Base-by-base conservation (phyloP, 2,888 invertebrate genomes). In the Caenorhabditis sulstoni region DNA sequence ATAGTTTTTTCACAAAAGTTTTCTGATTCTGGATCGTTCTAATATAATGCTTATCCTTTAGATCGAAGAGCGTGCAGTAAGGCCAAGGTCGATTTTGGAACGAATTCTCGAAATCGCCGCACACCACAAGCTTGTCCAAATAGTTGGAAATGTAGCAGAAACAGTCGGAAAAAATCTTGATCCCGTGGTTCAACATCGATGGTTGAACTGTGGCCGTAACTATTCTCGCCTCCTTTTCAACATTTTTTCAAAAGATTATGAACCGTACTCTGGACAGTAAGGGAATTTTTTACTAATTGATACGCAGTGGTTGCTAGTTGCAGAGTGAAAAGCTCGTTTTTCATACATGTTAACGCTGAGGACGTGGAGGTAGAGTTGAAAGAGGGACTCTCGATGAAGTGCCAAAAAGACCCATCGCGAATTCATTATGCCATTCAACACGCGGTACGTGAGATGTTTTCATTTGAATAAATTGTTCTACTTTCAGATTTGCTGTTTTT, bases 71-170 rank as follows among this genome's bases (percentile, higher is more conserved):
- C 81, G 86, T 0, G 47, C 78, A 3, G 41, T 64, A 0, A 53
- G 49, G 18, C 84, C 81, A n/a, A 64, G 57, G 29, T 52, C 66
- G 0, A 75, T 86, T 35, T 74, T 88, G 5, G 68, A 81, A 12
- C 79, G 83, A 22, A 68, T 88, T 64, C 81, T 86, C 11, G 61
- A 73, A 1, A 71, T 84, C 0, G 74, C 88, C 11, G 67, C 75
- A 9, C 89, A 89, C 58, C 87, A 88, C 50, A 66, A 79, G 1
- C 76, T 89, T 1, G 78, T 85, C 7, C 76, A 83, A 59, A 65
- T 84, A 58, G 78, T 80, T 0, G 35, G 81, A 11, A 71, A 81
- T 4, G 81, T 81, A 11, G 65, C 87, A 4, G 75, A 81, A 22
- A 50, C 81, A 58, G 61, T 84, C 47, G 3, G 59, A 0, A 12